phyloP scores from a whole-genome alignment of 1,140 invertebrate species.

The Anastatus disparis region DNA sequence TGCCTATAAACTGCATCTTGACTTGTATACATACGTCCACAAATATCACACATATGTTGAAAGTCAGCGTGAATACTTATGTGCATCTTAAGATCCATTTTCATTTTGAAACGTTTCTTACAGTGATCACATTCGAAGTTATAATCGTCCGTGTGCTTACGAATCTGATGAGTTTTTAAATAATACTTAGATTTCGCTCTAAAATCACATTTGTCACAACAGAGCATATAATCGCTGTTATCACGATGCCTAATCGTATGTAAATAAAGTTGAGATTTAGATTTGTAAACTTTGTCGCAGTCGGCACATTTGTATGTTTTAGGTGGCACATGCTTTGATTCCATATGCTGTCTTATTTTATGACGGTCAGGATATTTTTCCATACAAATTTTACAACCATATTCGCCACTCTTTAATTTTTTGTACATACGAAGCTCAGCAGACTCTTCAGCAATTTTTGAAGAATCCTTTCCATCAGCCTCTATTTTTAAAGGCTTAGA shows the following conservation, averaged over 20 bases:
- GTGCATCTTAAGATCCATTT: conserved; percentile 62
- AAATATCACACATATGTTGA: conserved; percentile 54
- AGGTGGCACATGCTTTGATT: conserved; percentile 29
- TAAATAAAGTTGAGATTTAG: conserved; percentile 14
- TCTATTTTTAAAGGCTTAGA: neutral
- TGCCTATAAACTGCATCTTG: conserved; percentile 50
- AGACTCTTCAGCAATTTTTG: too few relatives aligned
- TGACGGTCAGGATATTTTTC: conserved; percentile 45
- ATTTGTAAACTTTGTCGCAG: conserved; percentile 41
- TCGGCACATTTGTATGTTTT: conserved; percentile 39
- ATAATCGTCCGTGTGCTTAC: conserved; percentile 57
- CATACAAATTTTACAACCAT: conserved; percentile 58
- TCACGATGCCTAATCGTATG: conserved; percentile 16
- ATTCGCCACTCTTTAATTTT: conserved; percentile 20
- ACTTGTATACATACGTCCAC: conserved; percentile 49
- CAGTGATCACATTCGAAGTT: conserved; percentile 65
- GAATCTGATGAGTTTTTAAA: conserved; percentile 46
- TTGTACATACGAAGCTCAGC: neutral
- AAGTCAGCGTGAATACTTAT: conserved; percentile 49
- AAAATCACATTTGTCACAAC: conserved; percentile 51
- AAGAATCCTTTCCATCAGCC: too few relatives aligned
- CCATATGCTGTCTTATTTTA: conserved; percentile 61
- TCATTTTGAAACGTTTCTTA: conserved; percentile 63
- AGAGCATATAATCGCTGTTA: conserved; percentile 36
- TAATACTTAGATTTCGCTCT: conserved; percentile 43